These are phyloP conservation scores for Sipha maydis DNA, from an alignment of 2,888 invertebrate genomes.

Conservation along the genomic window DNA sequence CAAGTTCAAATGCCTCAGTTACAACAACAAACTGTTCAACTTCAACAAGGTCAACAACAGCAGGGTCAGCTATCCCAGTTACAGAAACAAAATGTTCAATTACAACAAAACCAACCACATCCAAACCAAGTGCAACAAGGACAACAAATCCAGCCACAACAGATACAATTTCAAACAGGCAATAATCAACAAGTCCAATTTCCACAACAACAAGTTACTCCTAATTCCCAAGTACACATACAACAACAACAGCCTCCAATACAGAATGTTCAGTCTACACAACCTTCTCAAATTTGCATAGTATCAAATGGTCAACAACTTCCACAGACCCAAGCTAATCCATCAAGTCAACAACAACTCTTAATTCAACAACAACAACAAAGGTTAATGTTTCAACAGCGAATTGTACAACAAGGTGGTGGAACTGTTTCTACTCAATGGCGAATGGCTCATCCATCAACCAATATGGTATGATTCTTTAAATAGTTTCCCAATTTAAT, in stretches of 20 bases:
- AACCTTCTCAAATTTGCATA: constrained; percentile 73
- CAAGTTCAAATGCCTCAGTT: constrained; percentile 65
- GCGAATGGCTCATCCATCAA: constrained; percentile 54
- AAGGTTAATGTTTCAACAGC: constrained; percentile 65
- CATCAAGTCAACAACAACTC: constrained; percentile 70
- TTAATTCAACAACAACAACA: constrained; percentile 66
- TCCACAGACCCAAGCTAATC: constrained; percentile 52
- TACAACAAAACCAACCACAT: constrained; percentile 68
- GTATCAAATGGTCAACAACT: constrained; percentile 67
- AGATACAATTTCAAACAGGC: constrained; percentile 65
- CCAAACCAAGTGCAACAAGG: constrained; percentile 68
- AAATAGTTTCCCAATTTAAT: background rate
- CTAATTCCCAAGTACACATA: constrained; percentile 65
- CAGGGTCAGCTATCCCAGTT: constrained; percentile 67
- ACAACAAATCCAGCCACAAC: constrained; percentile 71
- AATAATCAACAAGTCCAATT: constrained; percentile 68
- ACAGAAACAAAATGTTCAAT: constrained; percentile 63
- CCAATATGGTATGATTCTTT: constrained; percentile 52
- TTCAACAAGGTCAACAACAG: constrained; percentile 65
- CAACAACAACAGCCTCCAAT: constrained; percentile 71
- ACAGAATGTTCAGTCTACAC: constrained; percentile 72
- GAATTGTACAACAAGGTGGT: constrained; percentile 63
- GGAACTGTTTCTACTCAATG: constrained; percentile 58
- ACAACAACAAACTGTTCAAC: constrained; percentile 63
- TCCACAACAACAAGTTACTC: constrained; percentile 66